Evolutionary conservation across 1,140 invertebrate species (phyloP).

Genomic region (Panagrolaimus sp.): DNA sequence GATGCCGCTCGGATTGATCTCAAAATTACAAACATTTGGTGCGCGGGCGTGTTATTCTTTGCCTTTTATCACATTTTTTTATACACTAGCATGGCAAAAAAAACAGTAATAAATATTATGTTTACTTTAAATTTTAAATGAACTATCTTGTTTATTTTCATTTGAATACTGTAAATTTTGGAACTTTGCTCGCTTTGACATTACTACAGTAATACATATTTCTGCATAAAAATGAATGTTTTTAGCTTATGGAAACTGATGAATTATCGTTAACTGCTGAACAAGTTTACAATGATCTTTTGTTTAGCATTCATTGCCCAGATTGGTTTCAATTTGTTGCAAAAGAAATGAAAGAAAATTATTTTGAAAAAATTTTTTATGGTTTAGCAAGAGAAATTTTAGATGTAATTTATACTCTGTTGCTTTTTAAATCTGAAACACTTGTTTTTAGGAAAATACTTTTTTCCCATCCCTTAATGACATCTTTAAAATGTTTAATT

Average conservation of each 20-base stretch:
- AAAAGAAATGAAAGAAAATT: not conserved
- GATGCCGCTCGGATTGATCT: too few species aligned
- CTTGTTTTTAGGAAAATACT: not conserved
- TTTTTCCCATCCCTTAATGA: not conserved
- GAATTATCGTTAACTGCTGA: not conserved
- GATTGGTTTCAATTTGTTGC: not conserved
- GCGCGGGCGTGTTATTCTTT: too few species aligned
- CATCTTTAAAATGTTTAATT: not conserved
- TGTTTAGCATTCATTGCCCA: not conserved
- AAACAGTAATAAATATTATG: too few species aligned
- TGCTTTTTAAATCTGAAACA: not conserved
- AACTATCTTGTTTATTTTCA: too few species aligned
- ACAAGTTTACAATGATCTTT: constrained; percentile 1
- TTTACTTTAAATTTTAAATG: too few species aligned
- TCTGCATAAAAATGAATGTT: not conserved
- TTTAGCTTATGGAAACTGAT: not conserved
- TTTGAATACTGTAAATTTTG: not conserved
- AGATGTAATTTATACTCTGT: not conserved
- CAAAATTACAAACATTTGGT: too few species aligned
- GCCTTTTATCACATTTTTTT: too few species aligned
- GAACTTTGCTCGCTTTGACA: not conserved
- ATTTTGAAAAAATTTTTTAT: not conserved
- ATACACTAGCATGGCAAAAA: too few species aligned
- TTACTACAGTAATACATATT: not conserved
- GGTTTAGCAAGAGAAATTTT: not conserved